phyloP scores from a whole-genome alignment of 2,113 vertebrate species.

The Cyrtonyx montezumae region DNA sequence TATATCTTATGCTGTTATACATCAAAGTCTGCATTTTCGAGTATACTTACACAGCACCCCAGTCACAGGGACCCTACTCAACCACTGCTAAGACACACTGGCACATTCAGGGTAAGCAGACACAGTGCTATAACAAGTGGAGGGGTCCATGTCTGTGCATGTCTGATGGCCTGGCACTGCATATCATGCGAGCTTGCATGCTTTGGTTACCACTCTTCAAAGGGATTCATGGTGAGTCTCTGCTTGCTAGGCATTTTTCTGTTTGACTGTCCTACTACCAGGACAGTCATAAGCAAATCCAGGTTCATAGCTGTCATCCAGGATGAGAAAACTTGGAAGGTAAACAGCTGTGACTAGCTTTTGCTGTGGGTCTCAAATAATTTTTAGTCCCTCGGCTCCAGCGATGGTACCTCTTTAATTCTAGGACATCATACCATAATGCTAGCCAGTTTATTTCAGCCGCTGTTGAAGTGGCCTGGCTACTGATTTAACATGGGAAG shows the following conservation, averaged over 20 bases:
- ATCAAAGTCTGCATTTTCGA: background rate
- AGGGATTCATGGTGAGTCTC: background rate
- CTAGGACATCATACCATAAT: background rate
- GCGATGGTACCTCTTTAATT: background rate
- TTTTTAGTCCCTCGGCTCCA: background rate
- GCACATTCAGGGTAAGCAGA: background rate
- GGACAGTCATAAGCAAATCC: background rate
- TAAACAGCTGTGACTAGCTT: background rate
- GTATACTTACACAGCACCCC: background rate
- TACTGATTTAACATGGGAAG: background rate
- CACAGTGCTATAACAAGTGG: background rate
- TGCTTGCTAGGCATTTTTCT: background rate
- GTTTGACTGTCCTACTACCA: background rate
- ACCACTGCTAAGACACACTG: rapidly evolving
- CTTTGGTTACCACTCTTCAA: background rate
- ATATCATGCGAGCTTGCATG: background rate
- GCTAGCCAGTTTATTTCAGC: background rate
- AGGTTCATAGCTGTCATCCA: background rate
- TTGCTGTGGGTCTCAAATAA: background rate
- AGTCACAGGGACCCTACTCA: background rate
- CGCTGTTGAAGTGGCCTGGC: background rate
- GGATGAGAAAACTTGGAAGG: background rate
- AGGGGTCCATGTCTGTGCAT: background rate
- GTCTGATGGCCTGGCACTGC: background rate
- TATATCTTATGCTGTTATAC: background rate